These are phyloP conservation scores for Palythoa grandiflora DNA, from an alignment of 92 coral and sea anemone genomes.

Conservation along the genomic window DNA sequence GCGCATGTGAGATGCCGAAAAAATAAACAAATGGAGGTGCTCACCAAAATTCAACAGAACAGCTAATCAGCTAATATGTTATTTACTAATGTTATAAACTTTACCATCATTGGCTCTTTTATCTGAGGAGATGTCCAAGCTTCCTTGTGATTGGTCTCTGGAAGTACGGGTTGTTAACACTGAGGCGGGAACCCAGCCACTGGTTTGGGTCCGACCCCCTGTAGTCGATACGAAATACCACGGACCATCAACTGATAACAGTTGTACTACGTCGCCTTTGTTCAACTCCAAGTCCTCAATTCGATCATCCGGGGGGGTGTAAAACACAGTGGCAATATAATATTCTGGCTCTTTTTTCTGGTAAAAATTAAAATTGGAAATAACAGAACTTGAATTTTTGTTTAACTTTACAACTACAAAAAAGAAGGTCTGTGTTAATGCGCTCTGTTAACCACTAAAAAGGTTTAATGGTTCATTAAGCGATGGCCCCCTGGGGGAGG, in stretches of 20 bases:
- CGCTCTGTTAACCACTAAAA: too few relatives aligned
- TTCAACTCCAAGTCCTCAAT: conserved; percentile 76
- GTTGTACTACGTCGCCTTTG: conserved; percentile 78
- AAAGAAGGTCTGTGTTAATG: too few relatives aligned
- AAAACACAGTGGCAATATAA: conserved; percentile 66
- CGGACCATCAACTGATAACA: conserved; percentile 77
- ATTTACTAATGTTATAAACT: background rate
- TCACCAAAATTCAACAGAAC: background rate
- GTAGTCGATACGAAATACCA: conserved; percentile 81
- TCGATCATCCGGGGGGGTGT: conserved; percentile 75
- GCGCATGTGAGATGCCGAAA: too few relatives aligned
- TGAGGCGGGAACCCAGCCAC: conserved; percentile 85
- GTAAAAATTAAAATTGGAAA: background rate
- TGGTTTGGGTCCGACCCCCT: conserved; percentile 56
- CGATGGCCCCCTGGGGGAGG: too few relatives aligned
- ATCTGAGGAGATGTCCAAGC: background rate
- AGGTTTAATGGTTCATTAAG: too few relatives aligned
- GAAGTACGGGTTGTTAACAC: conserved; percentile 36
- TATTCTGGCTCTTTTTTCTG: conserved; percentile 49
- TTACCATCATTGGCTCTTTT: conserved; percentile 2
- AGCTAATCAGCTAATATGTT: background rate
- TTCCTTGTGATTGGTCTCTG: background rate
- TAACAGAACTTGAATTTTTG: too few relatives aligned
- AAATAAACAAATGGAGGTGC: too few relatives aligned
- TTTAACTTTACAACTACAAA: too few relatives aligned